Evolutionary conservation across 1,140 invertebrate species (phyloP), one percentile per base, ranked within the genome.

Genomic region (Listronotus oregonensis): DNA sequence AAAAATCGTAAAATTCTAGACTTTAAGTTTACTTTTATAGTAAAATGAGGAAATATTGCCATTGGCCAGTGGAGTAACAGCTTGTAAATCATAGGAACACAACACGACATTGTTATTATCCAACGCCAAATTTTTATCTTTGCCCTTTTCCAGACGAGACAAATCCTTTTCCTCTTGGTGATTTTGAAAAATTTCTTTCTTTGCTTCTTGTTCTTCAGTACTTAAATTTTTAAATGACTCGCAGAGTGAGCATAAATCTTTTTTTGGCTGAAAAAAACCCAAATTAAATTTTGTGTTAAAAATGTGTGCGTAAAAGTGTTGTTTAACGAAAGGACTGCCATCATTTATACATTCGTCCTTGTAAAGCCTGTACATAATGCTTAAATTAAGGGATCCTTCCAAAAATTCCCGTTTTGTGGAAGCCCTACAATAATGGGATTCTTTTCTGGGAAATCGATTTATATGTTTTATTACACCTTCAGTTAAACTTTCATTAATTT

Each of bases 1-100:
- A 69, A 69, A 79, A 49, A 78, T n/a, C 3, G 79, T 83, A 42
- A 81, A 80, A 69, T 82, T 83, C 43, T 77, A 80, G 14, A 75
- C 64, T 43, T 71, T 69, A n/a, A 83, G 54, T 61, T 81, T 82
- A 21, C 68, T 73, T 68, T 77, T 79, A 62, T 80, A 81, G 61
- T 74, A 79, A 79, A 27, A 27, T 15, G 50, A 60, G 47, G 71
- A 75, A 37, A 72, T 66, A 18, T 81, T 65, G 8, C 68, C 70
- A 46, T 63, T 67, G 6, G 76, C 75, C 27, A 17, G 65, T 62
- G 67, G 63, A 39, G 78, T 32, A 32, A 77, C 75, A 64, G 74
- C 75, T 56, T 81, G 66, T 12, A 80, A 57, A 68, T 80, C 77
- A 71, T 71, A 79, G 11, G 32, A 57, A 21, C 9, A 68, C 57